Base-by-base conservation (phyloP, 2,113 vertebrate genomes). In the Cercocebus atys region DNA sequence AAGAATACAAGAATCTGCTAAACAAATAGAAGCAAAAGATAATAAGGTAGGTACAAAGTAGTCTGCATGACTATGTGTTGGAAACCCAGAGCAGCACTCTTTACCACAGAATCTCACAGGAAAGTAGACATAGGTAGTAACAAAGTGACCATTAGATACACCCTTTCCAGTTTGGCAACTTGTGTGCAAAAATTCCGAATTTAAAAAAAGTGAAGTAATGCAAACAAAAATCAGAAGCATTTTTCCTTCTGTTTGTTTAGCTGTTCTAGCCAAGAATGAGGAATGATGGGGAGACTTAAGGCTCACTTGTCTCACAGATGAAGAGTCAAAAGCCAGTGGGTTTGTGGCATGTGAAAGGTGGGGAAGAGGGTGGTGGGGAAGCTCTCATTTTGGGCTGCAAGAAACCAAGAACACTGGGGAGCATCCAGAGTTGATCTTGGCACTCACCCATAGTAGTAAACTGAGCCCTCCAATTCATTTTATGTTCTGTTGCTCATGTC, bases 11-110 rank as follows among this genome's bases (percentile, higher is more conserved):
- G 98, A 98, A 0, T 99, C 99, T 3, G 99, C 99, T 2, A 98
- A 99, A 97, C 99, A 99, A 97, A 99, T 99, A 6, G 99, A 99
- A 97, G 99, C 99, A 27, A 99, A 99, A 98, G 99, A 99, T 97
- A 99, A 99, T 97, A 99, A 99, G 99, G 99, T 99, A 97, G 86
- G 90, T 3, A 16, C 47, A 1, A 8, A 1, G 83, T 13, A 4
- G 40, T 57, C 22, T 59, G 32, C 3, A 1, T n/a, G 85, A 8
- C 81, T 90, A 6, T 66, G 20, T 2, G 0, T 3, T 23, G 7
- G 78, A 35, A 88, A 80, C 35, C 43, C 83, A 52, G 61, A 17
- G 57, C 47, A 52, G 61, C 35, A 22, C n/a, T 43, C 68, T 76
- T n/a, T 27, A 10, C 18, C 1, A 0, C 9, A 55, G 43, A 16